Evolutionary conservation across 2,888 invertebrate genomes (phyloP), one percentile per base, ranked within the genome.

Genomic region (Pelosia muscerda): DNA sequence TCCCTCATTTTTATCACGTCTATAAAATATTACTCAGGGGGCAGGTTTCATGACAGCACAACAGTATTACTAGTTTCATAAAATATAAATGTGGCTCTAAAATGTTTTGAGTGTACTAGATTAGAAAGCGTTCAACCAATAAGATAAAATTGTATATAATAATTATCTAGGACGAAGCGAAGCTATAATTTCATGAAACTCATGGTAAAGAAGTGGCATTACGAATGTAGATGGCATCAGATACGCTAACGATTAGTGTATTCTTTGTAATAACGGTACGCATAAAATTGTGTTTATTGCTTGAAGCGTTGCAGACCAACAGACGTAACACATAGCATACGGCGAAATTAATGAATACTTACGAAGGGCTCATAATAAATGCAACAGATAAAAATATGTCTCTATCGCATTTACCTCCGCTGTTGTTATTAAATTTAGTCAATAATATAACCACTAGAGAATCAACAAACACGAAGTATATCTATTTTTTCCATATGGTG

Each of bases 181-280:
- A 71, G 76, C 72, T 70, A 74, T 56, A 77, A 74, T 63, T 65
- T 74, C 64, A 70, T 69, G 67, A 74, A 70, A 58, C 64, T 70
- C 25, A 72, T 68, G 68, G 49, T 72, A 74, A 68, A 75, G 72
- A 75, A 78, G 71, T 73, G 68, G 66, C 74, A 74, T 77, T 69
- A 64, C 74, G 68, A 77, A 81, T 74, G 70, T 34, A 66, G 65
- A 72, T 71, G 60, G 63, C 66, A 81, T 77, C 74, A 72, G 78
- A 65, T 74, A 75, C 76, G 74, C 71, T 31, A 72, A 72, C 77
- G 69, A 81, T 81, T 73, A 74, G 54, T 69, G 23, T 64, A 72
- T 74, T 73, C 72, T 69, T 61, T 68, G 73, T 69, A 70, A 64
- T 79, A 81, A 81, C 80, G 77, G 80, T 79, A 69, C 34, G 62